phyloP scores from a whole-genome alignment of 1,140 invertebrate species.

The Drosophila sp. region DNA sequence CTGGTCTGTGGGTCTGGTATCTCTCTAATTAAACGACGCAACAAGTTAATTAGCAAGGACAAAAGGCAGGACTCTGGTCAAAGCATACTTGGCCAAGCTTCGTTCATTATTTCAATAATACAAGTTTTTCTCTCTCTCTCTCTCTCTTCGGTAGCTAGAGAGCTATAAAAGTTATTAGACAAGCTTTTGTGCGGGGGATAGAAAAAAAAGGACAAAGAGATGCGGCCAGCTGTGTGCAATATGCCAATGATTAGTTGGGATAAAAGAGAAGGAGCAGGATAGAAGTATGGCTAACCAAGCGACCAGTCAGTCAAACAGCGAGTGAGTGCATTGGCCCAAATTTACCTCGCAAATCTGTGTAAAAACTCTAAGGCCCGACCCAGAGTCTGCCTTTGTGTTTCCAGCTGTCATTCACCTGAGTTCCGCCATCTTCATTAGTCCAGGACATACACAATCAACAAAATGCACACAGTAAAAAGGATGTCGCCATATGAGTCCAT shows the following conservation, averaged over 20 bases:
- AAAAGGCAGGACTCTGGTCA: constrained; percentile 65
- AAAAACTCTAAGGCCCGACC: not conserved
- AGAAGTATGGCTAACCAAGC: constrained; percentile 11
- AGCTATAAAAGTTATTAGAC: constrained; percentile 76
- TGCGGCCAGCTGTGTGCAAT: constrained; percentile 38
- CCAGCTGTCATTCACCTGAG: constrained; percentile 50
- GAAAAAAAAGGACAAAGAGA: not conserved
- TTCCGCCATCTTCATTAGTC: constrained; percentile 70
- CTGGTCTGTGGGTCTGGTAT: not conserved
- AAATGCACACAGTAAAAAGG: constrained; percentile 49
- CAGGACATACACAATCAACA: constrained; percentile 61
- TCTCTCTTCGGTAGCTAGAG: constrained; percentile 11
- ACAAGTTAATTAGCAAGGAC: constrained; percentile 78
- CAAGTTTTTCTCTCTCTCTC: constrained; percentile 34
- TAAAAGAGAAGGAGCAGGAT: constrained; percentile 9
- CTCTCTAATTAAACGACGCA: constrained; percentile 73
- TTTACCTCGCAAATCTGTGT: constrained; percentile 7
- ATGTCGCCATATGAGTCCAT: constrained; percentile 8
- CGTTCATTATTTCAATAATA: constrained; percentile 71
- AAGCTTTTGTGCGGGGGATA: constrained; percentile 37
- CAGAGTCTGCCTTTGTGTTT: constrained; percentile 34
- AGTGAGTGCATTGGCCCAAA: constrained; percentile 52
- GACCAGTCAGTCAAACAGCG: constrained; percentile 28
- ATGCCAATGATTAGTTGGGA: constrained; percentile 65
- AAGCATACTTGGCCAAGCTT: constrained; percentile 62